A percentile compares a stretch with the other conserved stretches of the same genome.
These are phyloP conservation scores for Scaptomyza polygonia DNA, from an alignment of 2,888 invertebrate genomes.

Conservation along the genomic window DNA sequence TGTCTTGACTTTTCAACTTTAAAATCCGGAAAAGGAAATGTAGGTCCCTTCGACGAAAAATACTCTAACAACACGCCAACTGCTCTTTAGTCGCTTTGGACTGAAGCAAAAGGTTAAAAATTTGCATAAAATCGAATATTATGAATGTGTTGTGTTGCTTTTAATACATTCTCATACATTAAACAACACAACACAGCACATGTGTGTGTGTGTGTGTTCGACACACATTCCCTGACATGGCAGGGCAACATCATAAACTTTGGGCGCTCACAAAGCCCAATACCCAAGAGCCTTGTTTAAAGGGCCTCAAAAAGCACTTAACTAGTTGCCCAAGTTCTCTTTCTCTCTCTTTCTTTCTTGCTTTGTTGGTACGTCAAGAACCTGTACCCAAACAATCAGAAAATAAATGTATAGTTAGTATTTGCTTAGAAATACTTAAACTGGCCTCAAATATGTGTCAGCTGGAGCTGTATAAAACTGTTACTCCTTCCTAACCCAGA, in stretches of 20 bases:
- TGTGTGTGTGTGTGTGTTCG: conserved; percentile 29
- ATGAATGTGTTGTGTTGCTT: conserved; percentile 28
- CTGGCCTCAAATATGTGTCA: neutral
- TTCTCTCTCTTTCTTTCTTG: too few species aligned
- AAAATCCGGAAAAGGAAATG: conserved; percentile 61
- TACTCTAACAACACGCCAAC: conserved; percentile 60
- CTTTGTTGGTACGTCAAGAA: conserved; percentile 33
- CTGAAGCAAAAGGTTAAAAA: conserved; percentile 67
- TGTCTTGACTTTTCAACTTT: conserved; percentile 73
- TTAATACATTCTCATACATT: conserved; percentile 13
- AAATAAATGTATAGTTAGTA: neutral
- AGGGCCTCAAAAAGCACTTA: conserved; percentile 35
- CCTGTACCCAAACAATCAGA: conserved; percentile 28
- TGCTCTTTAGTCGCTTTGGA: conserved; percentile 13
- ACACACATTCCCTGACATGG: conserved; percentile 46
- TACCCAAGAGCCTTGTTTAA: conserved; percentile 24
- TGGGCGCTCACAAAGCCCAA: conserved; percentile 21
- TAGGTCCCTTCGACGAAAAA: conserved; percentile 44
- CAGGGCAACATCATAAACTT: conserved; percentile 50
- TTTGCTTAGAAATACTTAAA: neutral
- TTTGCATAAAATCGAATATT: conserved; percentile 74
- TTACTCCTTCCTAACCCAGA: neutral
- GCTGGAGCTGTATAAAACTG: neutral
- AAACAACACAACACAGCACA: conserved; percentile 2
- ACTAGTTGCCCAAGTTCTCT: conserved; percentile 28